A percentile compares a stretch with the other conserved stretches of the same genome.
phyloP scores from a whole-genome alignment of 2,113 vertebrate genomes.

The Nibea coibor region DNA sequence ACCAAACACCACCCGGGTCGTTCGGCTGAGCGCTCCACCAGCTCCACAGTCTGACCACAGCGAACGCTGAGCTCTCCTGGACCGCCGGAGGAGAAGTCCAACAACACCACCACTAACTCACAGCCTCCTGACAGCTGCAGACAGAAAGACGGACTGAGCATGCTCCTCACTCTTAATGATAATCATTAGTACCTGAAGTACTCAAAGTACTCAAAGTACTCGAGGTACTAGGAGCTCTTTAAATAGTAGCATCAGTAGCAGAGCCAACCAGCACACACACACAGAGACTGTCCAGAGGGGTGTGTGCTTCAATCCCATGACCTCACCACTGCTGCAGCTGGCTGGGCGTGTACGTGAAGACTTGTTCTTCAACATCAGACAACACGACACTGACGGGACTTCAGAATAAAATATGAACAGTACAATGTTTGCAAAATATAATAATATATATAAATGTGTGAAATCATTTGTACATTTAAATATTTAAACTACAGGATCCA shows the following conservation, averaged over 20 bases:
- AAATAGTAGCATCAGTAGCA: not conserved
- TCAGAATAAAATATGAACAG: too few relatives aligned
- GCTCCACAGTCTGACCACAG: slow-evolving; percentile 96
- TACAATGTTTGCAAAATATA: too few relatives aligned
- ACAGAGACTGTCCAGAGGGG: slow-evolving; percentile 1
- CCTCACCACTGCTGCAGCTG: not conserved
- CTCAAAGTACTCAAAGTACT: not conserved
- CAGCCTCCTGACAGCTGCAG: slow-evolving; percentile 94
- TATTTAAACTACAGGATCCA: too few relatives aligned
- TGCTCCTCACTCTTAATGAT: too few relatives aligned
- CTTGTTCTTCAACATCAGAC: too few relatives aligned
- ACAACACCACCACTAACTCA: slow-evolving; percentile 94
- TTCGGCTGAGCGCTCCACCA: slow-evolving; percentile 92
- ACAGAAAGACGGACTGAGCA: not conserved
- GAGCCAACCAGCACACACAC: not conserved
- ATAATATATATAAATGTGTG: too few relatives aligned
- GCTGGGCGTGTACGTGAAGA: not conserved
- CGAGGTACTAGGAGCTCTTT: not conserved
- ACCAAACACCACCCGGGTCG: slow-evolving; percentile 94
- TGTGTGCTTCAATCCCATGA: slow-evolving; percentile 4
- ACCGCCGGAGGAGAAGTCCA: slow-evolving; percentile 90
- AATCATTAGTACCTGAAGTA: not conserved
- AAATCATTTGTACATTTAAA: too few relatives aligned
- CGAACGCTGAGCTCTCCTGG: slow-evolving; percentile 93
- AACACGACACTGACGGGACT: too few relatives aligned